A percentile compares a stretch with the other conserved stretches of the same genome.
Conservation (phyloP, 2,888 invertebrate genomes). For the Cabera pusaria region DNA sequence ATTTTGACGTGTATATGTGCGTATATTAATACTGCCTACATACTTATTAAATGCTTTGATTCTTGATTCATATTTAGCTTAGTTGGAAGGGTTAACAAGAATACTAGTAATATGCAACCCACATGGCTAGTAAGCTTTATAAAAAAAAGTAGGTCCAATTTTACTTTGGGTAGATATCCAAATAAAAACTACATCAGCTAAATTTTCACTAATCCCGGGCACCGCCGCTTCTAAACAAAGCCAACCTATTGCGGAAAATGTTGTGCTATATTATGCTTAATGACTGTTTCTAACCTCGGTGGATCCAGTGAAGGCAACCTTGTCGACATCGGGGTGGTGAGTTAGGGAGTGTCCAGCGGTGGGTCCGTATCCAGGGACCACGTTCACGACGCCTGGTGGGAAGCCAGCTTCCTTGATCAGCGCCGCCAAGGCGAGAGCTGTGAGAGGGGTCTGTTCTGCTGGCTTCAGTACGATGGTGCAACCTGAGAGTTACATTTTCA, state of each 20-base stretch:
- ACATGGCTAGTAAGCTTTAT: too few species aligned
- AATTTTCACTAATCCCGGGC: too few species aligned
- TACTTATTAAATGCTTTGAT: too few species aligned
- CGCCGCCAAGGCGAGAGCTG: conserved; percentile 93
- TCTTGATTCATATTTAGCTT: too few species aligned
- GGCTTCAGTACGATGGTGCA: conserved; percentile 94
- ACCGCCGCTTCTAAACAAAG: too few species aligned
- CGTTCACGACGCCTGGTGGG: conserved; percentile 94
- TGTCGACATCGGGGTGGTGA: conserved; percentile 89
- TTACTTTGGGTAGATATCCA: too few species aligned
- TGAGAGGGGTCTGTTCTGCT: conserved; percentile 96
- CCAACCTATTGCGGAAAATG: not conserved
- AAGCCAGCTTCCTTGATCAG: conserved; percentile 95
- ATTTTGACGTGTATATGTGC: too few species aligned
- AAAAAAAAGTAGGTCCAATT: too few species aligned
- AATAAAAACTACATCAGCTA: too few species aligned
- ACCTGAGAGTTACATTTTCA: conserved; percentile 73
- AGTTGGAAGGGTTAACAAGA: too few species aligned
- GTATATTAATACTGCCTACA: too few species aligned
- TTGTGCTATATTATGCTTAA: not conserved
- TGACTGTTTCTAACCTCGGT: conserved; percentile 58
- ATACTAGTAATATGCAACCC: too few species aligned
- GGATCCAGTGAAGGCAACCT: conserved; percentile 89
- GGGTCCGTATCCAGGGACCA: conserved; percentile 93
- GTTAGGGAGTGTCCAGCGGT: conserved; percentile 90